A percentile compares a stretch with the other conserved stretches of the same genome.
Conservation (phyloP, 2,113 vertebrate species). For the Otolemur garnettii region DNA sequence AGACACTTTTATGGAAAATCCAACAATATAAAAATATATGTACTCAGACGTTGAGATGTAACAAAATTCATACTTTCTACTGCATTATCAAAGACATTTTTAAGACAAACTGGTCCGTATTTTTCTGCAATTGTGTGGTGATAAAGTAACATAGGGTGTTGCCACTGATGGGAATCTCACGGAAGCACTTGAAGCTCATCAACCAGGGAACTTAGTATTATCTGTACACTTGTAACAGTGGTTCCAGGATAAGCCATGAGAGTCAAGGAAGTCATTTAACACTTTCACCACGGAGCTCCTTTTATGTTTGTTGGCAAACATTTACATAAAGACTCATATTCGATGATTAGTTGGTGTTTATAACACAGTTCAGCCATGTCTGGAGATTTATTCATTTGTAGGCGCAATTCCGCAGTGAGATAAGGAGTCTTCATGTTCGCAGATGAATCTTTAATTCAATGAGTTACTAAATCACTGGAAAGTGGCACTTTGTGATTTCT, state of each 20-base stretch:
- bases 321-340: background rate
- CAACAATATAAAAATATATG: background rate
- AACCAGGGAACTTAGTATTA: background rate
- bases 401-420: background rate
- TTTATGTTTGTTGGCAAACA: background rate
- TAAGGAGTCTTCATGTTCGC: background rate
- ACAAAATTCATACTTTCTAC: background rate
- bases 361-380: background rate
- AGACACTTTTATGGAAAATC: background rate
- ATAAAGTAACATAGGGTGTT: background rate
- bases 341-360: background rate
- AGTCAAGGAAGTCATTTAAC: background rate
- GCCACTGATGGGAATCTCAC: background rate
- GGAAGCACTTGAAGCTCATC: background rate
- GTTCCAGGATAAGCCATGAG: background rate
- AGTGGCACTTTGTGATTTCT: constrained; percentile 22
- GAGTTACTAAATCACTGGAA: background rate
- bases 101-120: background rate
- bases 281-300: background rate
- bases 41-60: background rate
- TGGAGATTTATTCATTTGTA: background rate
- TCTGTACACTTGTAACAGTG: background rate
- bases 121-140: background rate
- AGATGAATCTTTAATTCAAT: constrained; percentile 2
- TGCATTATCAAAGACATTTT: background rate